Evolutionary conservation across 2,113 vertebrate genomes (phyloP).

Genomic region (Tympanuchus pallidicinctus): DNA sequence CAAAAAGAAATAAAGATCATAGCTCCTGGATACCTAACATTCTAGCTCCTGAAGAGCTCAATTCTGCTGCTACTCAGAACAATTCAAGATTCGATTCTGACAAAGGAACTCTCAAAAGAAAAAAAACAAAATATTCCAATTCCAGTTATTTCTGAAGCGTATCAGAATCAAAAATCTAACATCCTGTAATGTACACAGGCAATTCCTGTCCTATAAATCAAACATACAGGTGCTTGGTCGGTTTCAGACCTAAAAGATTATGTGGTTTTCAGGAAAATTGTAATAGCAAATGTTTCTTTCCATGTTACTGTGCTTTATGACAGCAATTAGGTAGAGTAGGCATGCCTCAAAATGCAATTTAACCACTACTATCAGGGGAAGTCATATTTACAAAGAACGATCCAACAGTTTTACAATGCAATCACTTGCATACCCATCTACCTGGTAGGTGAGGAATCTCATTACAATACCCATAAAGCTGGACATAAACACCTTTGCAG

Average conservation of each 20-base stretch:
- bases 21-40: background rate
- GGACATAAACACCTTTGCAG: background rate
- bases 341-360: too few species aligned
- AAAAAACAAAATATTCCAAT: background rate
- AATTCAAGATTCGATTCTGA: background rate
- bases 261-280: rapidly evolving
- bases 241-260: background rate
- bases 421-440: background rate
- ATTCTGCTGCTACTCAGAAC: background rate
- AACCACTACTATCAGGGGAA: too few species aligned
- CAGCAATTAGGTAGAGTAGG: too few species aligned
- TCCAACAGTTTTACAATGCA: background rate
- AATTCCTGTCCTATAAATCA: background rate
- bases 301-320: background rate
- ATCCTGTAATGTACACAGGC: background rate
- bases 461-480: background rate
- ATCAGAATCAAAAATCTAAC: background rate
- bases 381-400: too few species aligned
- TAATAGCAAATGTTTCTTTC: background rate
- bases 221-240: background rate
- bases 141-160: background rate
- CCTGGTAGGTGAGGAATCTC: background rate
- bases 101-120: background rate
- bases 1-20: background rate
- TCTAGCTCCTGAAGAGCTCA: background rate